Conservation (phyloP, 2,113 vertebrate species). For the Gallinago jamesoni region DNA sequence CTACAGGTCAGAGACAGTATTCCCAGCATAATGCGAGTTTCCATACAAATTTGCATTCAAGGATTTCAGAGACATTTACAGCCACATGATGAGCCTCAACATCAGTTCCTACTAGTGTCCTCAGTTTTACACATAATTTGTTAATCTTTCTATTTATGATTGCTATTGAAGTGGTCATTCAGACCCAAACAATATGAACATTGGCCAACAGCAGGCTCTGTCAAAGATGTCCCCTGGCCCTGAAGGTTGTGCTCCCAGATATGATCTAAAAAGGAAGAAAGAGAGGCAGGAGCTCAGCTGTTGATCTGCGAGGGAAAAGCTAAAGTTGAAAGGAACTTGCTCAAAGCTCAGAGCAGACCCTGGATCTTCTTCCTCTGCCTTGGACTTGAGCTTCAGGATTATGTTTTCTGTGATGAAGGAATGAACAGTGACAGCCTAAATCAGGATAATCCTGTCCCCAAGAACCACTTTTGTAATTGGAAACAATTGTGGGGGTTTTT, state of each 20-base stretch:
- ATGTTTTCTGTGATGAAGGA: background rate
- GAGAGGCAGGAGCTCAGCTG: background rate
- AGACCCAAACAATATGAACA: background rate
- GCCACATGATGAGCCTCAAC: background rate
- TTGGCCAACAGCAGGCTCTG: background rate
- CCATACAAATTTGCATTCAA: background rate
- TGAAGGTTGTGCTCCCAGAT: background rate
- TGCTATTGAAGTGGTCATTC: background rate
- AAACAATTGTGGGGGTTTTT: background rate
- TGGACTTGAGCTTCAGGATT: background rate
- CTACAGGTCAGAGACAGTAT: background rate
- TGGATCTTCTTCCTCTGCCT: background rate
- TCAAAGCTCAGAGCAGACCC: background rate
- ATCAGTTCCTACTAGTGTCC: background rate
- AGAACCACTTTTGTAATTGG: background rate
- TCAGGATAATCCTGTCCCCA: background rate
- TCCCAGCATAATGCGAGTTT: background rate
- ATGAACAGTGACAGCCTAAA: background rate
- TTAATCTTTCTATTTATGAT: background rate
- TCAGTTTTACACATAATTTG: rapidly evolving
- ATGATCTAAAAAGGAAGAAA: background rate
- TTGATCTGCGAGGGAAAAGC: background rate
- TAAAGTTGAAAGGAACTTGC: background rate
- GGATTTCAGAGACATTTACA: background rate
- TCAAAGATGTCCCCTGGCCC: background rate